Conservation (phyloP, 2,113 vertebrate genomes). For the Monarcha castaneiventris region DNA sequence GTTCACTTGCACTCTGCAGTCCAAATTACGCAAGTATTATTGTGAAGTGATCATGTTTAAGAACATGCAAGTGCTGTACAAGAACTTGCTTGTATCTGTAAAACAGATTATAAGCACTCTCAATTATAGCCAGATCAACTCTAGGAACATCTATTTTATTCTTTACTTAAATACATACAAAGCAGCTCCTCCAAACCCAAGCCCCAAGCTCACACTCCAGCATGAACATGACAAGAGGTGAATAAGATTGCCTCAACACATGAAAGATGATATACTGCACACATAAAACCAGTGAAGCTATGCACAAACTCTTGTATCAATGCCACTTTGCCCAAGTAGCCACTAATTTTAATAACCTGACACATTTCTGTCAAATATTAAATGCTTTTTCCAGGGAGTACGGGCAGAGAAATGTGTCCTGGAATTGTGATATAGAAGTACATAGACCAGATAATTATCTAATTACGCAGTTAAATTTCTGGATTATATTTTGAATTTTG, state of each 20-base stretch:
- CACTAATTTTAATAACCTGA: not conserved
- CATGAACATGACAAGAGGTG: not conserved
- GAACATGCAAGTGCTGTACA: not conserved
- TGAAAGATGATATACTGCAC: not conserved
- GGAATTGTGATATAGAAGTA: not conserved
- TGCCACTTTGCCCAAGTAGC: not conserved
- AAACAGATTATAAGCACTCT: not conserved
- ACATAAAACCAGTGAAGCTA: not conserved
- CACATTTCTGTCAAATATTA: not conserved
- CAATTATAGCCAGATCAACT: not conserved
- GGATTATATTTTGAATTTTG: not conserved
- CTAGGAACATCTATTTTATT: not conserved
- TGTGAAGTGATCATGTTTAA: not conserved
- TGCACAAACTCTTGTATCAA: not conserved
- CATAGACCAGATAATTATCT: not conserved
- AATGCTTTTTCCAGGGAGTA: not conserved
- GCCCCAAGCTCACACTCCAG: not conserved
- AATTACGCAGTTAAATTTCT: not conserved
- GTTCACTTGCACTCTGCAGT: not conserved
- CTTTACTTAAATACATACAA: not conserved
- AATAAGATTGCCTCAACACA: not conserved
- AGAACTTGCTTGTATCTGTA: not conserved
- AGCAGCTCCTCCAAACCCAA: not conserved
- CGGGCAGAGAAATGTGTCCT: not conserved
- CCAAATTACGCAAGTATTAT: not conserved